Evolutionary conservation across 2,797 vertebrate species (phyloP), one percentile per base, ranked within the genome.

Genomic region (Mormyrops attenuatus): DNA sequence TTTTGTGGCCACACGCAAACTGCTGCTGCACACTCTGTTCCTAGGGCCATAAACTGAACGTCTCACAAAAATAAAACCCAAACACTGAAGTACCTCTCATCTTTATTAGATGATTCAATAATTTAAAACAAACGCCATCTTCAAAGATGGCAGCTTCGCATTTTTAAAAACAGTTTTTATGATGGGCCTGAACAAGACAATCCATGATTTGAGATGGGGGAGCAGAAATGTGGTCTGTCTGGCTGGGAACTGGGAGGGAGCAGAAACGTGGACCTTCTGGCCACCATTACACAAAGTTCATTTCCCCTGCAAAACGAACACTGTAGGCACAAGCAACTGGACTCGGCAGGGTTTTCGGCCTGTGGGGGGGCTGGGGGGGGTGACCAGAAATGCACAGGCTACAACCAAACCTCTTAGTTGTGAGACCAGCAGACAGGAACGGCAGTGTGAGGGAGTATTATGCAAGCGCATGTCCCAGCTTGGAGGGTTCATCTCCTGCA

Each of bases 381-480:
- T 26, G 11, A 50, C 47, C 47, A 69, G 30, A 69, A 15, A 2
- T 53, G 84, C 55, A 55, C 85, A 85, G 0, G 0, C 88, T 92
- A 13, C 88, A 49, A 77, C 80, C 84, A 90, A 57, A 92, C 91
- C 41, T 82, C 47, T 22, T 52, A 89, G 91, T 60, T 66, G 60
- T 50, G 22, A 85, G 44, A 26, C 84, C 13, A 22, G n/a, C n/a
- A 50, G n/a, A 22, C 22, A 17, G 11, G n/a, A 26, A 2, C 17
- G 30, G 11, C n/a, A 85, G 82, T 15, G 30, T 34, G n/a, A 52
- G 44, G 47, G n/a, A 85, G n/a, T 9, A 50, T 22, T 22, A 50
- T 26, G n/a, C 82, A 85, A 5, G 20, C 17, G 22, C 5, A n/a
- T 49, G n/a, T n/a, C 7, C 41, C 77, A 49, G 41, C 9, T 3